Evolutionary conservation across 2,888 invertebrate genomes (phyloP), one percentile per base, ranked within the genome.

Genomic region (Heliconius hortense): DNA sequence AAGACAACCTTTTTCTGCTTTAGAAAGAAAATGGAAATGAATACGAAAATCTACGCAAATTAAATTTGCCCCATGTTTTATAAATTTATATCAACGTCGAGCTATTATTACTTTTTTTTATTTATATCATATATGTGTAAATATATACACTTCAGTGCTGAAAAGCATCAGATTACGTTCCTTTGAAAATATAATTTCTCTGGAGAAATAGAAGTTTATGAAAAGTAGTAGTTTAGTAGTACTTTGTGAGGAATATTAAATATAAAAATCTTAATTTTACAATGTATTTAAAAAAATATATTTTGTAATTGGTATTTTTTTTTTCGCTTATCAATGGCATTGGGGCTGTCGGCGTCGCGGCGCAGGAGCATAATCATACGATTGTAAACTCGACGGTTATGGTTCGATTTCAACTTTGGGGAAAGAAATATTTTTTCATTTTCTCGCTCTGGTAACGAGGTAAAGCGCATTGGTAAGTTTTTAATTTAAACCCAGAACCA

Each of bases 81-180:
- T 64, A 24, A 24, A 21, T 21, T 31, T 8, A 31, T 31, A 31
- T 31, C 31, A 4, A 63, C 39, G 66, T 66, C 39, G 35, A 8
- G 39, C 21, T 24, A 39, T 39, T 39, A 66, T 66, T 15, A 39
- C 66, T 66, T 66, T 39, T 66, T 64, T n/a, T 24, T 39, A 64
- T 64, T 35, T 39, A 24, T 35, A 15, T n/a, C 10, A 31, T 63
- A 31, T 31, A 28, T 31, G 35, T 13, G 13, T 24, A 39, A 13
- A 35, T n/a, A 39, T 39, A n/a, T 64, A 13, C 4, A 8, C 21
- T 63, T 63, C 31, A n/a, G 24, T 39, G 13, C 64, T 39, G 5
- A 64, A 39, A 39, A 39, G 39, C 15, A 66, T 2, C 35, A 10
- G 13, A 64, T 39, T 39, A 35, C 10, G 35, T n/a, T n/a, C 35